Conservation (phyloP, 2,888 invertebrate species). For the Epiblema foenella region DNA sequence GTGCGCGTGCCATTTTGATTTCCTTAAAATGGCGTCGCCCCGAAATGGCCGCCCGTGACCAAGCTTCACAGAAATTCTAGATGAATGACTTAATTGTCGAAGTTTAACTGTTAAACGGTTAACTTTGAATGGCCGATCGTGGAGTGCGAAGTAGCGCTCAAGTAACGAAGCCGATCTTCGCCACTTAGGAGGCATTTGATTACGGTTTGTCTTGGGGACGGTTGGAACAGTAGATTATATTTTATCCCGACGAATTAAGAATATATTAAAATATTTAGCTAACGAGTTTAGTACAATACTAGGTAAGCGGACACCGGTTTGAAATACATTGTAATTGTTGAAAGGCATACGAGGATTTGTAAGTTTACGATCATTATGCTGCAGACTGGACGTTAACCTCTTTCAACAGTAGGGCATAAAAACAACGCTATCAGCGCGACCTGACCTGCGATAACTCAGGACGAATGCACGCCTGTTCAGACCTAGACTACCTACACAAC, state of each 20-base stretch:
- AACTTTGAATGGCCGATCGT: slow-evolving; percentile 63
- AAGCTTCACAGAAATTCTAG: slow-evolving; percentile 65
- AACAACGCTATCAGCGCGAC: slow-evolving; percentile 24
- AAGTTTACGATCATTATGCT: neutral
- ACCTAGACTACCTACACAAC: slow-evolving; percentile 25
- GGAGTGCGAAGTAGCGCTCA: slow-evolving; percentile 68
- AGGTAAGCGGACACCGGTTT: neutral
- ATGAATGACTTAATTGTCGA: slow-evolving; percentile 78
- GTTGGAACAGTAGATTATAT: slow-evolving; percentile 44
- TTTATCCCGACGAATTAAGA: slow-evolving; percentile 41
- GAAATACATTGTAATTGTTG: neutral
- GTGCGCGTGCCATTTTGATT: slow-evolving; percentile 64
- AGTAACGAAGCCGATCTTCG: slow-evolving; percentile 61
- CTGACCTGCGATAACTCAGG: slow-evolving; percentile 28
- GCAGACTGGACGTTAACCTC: slow-evolving; percentile 6
- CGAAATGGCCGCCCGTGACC: slow-evolving; percentile 59
- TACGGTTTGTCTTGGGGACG: slow-evolving; percentile 13
- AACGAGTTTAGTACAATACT: neutral
- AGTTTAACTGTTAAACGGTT: slow-evolving; percentile 70
- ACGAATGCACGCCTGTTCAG: slow-evolving; percentile 20
- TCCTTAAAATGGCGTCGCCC: slow-evolving; percentile 54
- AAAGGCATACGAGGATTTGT: neutral
- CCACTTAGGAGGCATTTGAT: slow-evolving; percentile 52
- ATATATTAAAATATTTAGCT: slow-evolving; percentile 6
- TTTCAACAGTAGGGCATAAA: slow-evolving; percentile 23